Percentiles rank a stretch among this genome's conserved stretches.
These are phyloP conservation scores for Oligia fasciuncula DNA, from an alignment of 2,888 invertebrate genomes.

Conservation along the genomic window DNA sequence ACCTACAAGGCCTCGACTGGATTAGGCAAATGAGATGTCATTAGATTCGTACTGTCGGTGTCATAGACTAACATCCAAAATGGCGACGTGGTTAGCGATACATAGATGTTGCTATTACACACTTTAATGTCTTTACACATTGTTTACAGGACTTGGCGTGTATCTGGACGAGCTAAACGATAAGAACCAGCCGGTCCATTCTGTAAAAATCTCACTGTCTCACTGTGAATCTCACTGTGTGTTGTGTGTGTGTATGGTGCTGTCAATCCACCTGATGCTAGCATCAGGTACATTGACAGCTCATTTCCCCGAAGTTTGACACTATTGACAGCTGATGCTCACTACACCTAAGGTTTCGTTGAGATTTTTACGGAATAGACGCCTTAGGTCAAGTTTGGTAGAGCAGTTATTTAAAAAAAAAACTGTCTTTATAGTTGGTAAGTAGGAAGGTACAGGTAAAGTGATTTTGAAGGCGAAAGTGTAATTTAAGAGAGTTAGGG, in stretches of 20 bases:
- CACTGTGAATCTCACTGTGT: no score
- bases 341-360: not conserved
- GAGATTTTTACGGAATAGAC: not conserved
- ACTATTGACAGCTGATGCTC: not conserved
- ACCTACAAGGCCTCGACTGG: constrained; percentile 22
- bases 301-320: not conserved
- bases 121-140: constrained; percentile 15
- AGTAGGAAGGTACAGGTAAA: not conserved
- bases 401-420: not conserved
- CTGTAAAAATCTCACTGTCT: not conserved
- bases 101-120: constrained; percentile 18
- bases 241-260: no score
- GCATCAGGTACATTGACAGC: no score
- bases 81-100: constrained; percentile 23
- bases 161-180: not conserved
- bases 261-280: no score
- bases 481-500: not conserved
- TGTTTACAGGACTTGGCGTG: no score
- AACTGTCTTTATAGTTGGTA: not conserved
- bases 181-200: not conserved
- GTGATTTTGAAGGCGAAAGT: not conserved
- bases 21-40: constrained; percentile 58
- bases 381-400: not conserved
- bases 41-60: constrained; percentile 49
- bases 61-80: constrained; percentile 38